Conservation (phyloP, 2,888 invertebrate genomes). For the Entomobrya multifasciata region DNA sequence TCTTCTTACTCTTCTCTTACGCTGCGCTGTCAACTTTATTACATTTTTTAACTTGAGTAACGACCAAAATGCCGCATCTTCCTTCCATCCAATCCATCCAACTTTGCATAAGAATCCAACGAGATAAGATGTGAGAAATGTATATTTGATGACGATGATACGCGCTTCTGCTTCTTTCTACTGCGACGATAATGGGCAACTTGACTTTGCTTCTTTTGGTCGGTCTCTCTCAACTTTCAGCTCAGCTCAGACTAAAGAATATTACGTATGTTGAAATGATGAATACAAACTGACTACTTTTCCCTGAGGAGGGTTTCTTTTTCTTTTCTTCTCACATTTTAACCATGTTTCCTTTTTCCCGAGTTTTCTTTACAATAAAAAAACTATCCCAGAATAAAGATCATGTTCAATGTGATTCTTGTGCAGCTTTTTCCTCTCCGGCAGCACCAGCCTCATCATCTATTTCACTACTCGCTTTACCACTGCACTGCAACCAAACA, state of each 20-base stretch:
- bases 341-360: background rate
- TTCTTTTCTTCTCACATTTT: conserved; percentile 13
- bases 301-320: conserved; percentile 54
- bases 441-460: too few relatives aligned
- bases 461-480: too few relatives aligned
- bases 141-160: background rate
- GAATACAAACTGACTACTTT: conserved; percentile 63
- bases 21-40: too few relatives aligned
- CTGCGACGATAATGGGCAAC: conserved; percentile 37
- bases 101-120: too few relatives aligned
- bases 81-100: too few relatives aligned
- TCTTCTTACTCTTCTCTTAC: too few relatives aligned
- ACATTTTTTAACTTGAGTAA: too few relatives aligned
- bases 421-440: too few relatives aligned
- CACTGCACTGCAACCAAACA: too few relatives aligned
- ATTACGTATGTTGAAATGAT: conserved; percentile 4
- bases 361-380: background rate
- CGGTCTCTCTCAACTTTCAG: background rate
- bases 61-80: background rate
- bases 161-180: background rate
- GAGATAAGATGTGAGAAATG: background rate
- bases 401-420: too few relatives aligned
- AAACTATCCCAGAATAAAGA: background rate
- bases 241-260: background rate
- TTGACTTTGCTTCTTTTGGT: conserved; percentile 47